These are phyloP conservation scores for Garrulus glandarius DNA, from an alignment of 2,797 vertebrate species.

Conservation along the genomic window DNA sequence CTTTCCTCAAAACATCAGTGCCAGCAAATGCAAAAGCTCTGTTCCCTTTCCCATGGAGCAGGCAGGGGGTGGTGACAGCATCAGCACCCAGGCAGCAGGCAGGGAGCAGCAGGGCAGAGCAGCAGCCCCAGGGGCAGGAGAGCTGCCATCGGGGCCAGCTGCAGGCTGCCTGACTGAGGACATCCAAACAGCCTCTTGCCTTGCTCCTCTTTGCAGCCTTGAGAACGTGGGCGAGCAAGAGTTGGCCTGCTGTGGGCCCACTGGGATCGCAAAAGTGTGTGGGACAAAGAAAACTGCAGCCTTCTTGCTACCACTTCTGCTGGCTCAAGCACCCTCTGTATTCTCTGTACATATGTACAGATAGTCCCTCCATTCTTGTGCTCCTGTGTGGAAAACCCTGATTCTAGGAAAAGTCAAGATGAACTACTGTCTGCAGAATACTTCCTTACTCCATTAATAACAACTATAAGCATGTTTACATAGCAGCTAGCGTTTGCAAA, in stretches of 20 bases:
- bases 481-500: slow-evolving; percentile 1
- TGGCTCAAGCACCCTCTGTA: background rate
- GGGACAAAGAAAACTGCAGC: background rate
- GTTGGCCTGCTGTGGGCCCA: accelerated
- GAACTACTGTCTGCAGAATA: slow-evolving; percentile 2
- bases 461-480: background rate
- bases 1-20: background rate
- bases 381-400: background rate
- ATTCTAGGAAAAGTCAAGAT: background rate
- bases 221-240: background rate
- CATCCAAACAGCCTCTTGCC: background rate
- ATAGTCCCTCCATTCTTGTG: background rate
- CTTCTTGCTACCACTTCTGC: background rate
- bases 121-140: background rate
- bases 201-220: background rate
- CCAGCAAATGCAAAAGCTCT: accelerated
- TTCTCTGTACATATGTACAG: background rate
- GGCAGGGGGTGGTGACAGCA: background rate
- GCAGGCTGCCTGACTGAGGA: background rate
- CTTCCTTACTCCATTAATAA: slow-evolving; percentile 40
- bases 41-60: accelerated
- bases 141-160: accelerated
- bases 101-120: background rate
- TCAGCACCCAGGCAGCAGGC: background rate
- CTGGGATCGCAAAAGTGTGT: background rate